Evolutionary conservation across 2,113 vertebrate genomes (phyloP).

Genomic region (Tylochromis polylepis): DNA sequence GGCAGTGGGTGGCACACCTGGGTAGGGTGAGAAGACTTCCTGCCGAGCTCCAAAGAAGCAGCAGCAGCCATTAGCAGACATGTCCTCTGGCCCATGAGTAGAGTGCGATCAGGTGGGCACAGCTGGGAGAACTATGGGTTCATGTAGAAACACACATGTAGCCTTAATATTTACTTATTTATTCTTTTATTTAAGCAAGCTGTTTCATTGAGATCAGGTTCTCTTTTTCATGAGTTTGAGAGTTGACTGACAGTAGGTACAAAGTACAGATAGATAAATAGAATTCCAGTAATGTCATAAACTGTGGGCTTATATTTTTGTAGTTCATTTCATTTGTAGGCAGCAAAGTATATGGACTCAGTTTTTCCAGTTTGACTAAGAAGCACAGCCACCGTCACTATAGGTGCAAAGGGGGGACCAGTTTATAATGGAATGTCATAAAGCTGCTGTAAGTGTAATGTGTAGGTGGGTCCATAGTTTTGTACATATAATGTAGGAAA

Average conservation of each 20-base stretch:
- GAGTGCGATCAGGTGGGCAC: constrained; percentile 78
- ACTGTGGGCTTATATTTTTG: background rate
- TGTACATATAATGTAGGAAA: background rate
- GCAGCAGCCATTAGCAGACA: constrained; percentile 86
- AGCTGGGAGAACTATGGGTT: constrained; percentile 81
- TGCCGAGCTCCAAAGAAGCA: constrained; percentile 79
- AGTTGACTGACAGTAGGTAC: background rate
- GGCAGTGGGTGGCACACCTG: constrained; percentile 69
- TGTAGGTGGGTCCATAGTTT: background rate
- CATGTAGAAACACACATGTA: background rate
- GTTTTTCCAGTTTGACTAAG: background rate
- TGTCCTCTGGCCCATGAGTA: constrained; percentile 85
- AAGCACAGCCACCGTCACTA: background rate
- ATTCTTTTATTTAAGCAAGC: background rate
- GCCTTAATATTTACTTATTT: background rate
- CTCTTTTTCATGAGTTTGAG: background rate
- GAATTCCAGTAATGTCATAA: background rate
- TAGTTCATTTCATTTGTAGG: background rate
- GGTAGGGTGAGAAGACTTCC: constrained; percentile 58
- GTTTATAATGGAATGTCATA: background rate
- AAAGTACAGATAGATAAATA: background rate
- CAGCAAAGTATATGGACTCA: background rate
- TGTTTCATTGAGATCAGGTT: background rate
- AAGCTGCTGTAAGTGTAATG: background rate
- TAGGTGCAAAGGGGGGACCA: background rate